Percentiles rank a stretch among this genome's conserved stretches.
Conservation (phyloP, 2,888 invertebrate species). For the Geophilus truncorum region DNA sequence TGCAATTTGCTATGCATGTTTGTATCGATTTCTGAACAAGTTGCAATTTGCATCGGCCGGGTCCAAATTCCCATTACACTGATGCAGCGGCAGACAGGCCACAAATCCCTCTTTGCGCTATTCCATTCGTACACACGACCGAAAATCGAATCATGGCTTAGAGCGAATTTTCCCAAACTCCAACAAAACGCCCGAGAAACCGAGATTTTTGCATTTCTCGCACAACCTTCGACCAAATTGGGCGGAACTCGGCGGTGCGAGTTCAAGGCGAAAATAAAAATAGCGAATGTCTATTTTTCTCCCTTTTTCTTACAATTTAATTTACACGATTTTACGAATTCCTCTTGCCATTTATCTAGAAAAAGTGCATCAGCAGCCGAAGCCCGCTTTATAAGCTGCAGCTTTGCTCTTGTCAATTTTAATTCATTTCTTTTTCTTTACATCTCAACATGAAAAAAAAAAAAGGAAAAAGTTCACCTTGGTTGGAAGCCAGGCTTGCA, state of each 20-base stretch:
- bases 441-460: not conserved
- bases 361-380: not conserved
- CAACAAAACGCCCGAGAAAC: constrained; percentile 6
- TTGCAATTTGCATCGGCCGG: constrained; percentile 31
- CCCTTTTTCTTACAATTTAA: not conserved
- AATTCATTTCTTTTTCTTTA: constrained; percentile 10
- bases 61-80: constrained; percentile 27
- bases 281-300: too few relatives aligned
- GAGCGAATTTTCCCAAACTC: constrained; percentile 10
- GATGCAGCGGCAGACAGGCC: constrained; percentile 23
- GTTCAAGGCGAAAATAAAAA: not conserved
- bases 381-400: not conserved
- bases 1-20: constrained; percentile 33
- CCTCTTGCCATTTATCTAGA: not conserved
- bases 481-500: constrained; percentile 1
- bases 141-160: constrained; percentile 22
- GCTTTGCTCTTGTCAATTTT: constrained; percentile 1
- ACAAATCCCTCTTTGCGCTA: constrained; percentile 23
- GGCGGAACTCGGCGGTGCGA: not conserved
- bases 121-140: constrained; percentile 20
- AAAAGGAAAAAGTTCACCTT: not conserved
- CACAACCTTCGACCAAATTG: not conserved
- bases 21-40: constrained; percentile 33
- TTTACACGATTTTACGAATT: not conserved
- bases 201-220: constrained; percentile 13